Conservation (phyloP, 2,113 vertebrate genomes). For the Campylomormyrus tamandua region DNA sequence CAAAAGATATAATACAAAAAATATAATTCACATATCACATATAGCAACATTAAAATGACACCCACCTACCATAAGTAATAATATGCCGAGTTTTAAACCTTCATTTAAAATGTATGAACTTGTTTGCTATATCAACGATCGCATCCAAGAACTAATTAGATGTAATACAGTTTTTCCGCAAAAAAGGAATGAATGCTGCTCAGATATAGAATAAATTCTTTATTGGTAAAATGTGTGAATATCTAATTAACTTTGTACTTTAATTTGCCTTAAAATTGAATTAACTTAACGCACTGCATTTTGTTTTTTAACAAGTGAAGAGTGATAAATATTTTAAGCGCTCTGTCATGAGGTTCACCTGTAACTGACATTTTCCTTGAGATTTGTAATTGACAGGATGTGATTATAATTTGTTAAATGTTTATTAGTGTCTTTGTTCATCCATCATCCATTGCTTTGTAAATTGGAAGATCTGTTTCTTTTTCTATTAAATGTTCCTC, state of each 20-base stretch:
- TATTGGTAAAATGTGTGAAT: slow-evolving; percentile 4
- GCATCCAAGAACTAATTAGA: neutral
- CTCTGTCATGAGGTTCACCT: neutral
- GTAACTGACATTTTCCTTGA: neutral
- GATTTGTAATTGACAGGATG: neutral
- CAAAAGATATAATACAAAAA: too few relatives aligned
- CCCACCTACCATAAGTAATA: neutral
- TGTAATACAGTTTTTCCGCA: neutral
- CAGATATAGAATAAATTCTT: neutral
- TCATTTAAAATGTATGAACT: neutral
- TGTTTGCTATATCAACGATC: neutral
- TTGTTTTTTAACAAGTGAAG: neutral
- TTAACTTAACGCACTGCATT: neutral
- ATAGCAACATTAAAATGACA: neutral
- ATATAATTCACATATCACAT: neutral
- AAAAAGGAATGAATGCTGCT: neutral
- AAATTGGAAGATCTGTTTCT: neutral
- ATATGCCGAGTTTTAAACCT: neutral
- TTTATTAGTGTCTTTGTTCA: neutral
- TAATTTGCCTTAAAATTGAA: slow-evolving; percentile 10
- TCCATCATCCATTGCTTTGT: neutral
- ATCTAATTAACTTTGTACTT: slow-evolving; percentile 8
- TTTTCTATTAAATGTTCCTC: neutral
- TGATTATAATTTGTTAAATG: neutral
- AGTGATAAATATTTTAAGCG: neutral